A percentile compares a stretch with the other conserved stretches of the same genome.
phyloP scores from a whole-genome alignment of 1,140 invertebrate species.

The Drosophila ohnishii region DNA sequence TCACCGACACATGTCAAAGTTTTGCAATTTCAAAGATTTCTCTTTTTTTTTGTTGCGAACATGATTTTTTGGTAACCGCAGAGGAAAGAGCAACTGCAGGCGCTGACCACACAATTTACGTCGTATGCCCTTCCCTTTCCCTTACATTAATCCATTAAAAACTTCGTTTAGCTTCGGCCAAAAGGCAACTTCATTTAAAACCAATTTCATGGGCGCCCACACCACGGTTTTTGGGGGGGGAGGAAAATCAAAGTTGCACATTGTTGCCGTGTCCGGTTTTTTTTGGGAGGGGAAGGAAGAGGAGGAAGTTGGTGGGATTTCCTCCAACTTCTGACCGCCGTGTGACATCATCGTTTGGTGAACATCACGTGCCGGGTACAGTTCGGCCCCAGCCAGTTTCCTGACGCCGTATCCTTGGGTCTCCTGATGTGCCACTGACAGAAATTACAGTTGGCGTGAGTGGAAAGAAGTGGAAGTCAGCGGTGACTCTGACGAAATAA shows the following conservation, averaged over 20 bases:
- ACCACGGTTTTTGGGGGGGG: background rate
- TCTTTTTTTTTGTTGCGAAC: conserved; percentile 14
- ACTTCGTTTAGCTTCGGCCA: conserved; percentile 54
- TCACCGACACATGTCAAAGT: conserved; percentile 72
- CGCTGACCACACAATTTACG: conserved; percentile 35
- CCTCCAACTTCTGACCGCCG: conserved; percentile 25
- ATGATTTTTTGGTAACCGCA: conserved; percentile 62
- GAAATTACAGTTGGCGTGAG: conserved; percentile 63
- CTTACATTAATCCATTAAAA: conserved; percentile 72
- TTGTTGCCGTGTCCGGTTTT: conserved; percentile 52
- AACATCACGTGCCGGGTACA: conserved; percentile 63
- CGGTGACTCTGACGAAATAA: conserved; percentile 56
- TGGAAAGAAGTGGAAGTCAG: conserved; percentile 14
- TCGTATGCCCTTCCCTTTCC: background rate
- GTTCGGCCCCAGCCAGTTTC: conserved; percentile 22
- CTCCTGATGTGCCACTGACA: conserved; percentile 54
- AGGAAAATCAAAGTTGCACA: conserved; percentile 55
- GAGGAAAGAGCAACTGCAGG: conserved; percentile 17
- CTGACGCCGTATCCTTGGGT: conserved; percentile 8
- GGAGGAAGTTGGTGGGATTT: background rate
- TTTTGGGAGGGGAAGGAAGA: background rate
- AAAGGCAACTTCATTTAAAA: conserved; percentile 64
- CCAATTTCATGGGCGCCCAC: conserved; percentile 39
- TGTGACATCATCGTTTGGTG: conserved; percentile 67
- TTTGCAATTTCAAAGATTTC: conserved; percentile 68